phyloP scores from a whole-genome alignment of 2,888 invertebrate species.

The Eupelmus urozonus region DNA sequence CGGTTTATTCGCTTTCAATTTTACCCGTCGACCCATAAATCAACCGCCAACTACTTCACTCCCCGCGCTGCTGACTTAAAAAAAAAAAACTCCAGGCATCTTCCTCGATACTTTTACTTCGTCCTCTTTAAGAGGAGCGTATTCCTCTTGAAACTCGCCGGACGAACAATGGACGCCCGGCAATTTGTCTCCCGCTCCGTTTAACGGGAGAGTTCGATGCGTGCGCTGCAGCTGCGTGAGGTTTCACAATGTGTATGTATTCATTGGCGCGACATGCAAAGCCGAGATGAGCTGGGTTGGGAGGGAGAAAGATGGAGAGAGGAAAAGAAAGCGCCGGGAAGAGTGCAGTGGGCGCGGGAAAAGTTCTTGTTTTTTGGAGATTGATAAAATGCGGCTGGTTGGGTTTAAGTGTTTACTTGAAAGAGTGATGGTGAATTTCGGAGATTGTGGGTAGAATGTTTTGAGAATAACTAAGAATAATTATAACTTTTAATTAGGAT shows the following conservation, averaged over 20 bases:
- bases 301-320: not conserved
- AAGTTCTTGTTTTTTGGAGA: not conserved
- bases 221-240: not conserved
- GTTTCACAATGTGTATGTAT: constrained; percentile 32
- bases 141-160: not conserved
- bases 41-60: not conserved
- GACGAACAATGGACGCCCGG: constrained; percentile 15
- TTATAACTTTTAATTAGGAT: too few relatives aligned
- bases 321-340: not conserved
- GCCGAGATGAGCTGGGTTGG: constrained; percentile 9
- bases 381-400: not conserved
- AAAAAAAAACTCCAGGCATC: too few relatives aligned
- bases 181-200: constrained; percentile 27
- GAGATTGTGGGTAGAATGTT: not conserved
- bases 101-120: too few relatives aligned
- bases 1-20: not conserved
- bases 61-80: too few relatives aligned
- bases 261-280: too few relatives aligned
- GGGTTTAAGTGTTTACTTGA: not conserved
- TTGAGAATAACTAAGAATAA: too few relatives aligned
- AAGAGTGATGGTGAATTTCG: not conserved
- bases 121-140: not conserved
- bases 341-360: not conserved
- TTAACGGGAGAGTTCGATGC: constrained; percentile 38
- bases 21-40: not conserved